Base-by-base conservation (phyloP, 2,888 invertebrate genomes). In the Tetragonisca angustula region DNA sequence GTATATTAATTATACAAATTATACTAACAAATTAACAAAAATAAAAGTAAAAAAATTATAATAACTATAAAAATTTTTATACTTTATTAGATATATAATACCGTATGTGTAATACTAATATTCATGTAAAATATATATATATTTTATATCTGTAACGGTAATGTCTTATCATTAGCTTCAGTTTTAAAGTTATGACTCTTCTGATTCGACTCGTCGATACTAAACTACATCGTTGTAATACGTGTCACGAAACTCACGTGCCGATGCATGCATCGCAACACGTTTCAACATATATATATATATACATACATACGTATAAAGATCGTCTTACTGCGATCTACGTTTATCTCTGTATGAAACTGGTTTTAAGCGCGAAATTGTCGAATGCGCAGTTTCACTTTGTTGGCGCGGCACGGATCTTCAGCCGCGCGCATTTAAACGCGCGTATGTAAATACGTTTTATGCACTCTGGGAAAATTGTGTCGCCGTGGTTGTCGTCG, bases 401-500 rank as follows among this genome's bases (percentile, higher is more conserved):
- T 65, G 49, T 65, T 59, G 43, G 61, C 27, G 59, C 17, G 24
- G 52, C 56, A 43, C 19, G n/a, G 64, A 24, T 11, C 43, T 36
- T 19, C 36, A 19, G 9, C 49, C 2, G 52, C 21, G 36, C 52
- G 68, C 61, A 62, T 68, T 79, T 68, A 27, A 52, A 74, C n/a
- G 61, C 75, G 54, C n/a, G 19, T 19, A 19, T 52, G 17, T 62
- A 62, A 79, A 75, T 75, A 64, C 75, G 68, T 69, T 69, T 64
- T 62, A 79, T 61, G 61, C 67, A 32, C 43, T 27, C 61, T 13
- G 50, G 50, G 17, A 73, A 74, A 79, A 79, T 79, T 27, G 74
- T 74, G 74, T 43, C 79, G 43, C 59, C 24, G 43, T 1, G 11
- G 43, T 43, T 9, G 74, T 43, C 74, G 43, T 1, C 43, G 43